Conservation (phyloP, 2,113 vertebrate genomes). For the Phyllostomus hastatus region DNA sequence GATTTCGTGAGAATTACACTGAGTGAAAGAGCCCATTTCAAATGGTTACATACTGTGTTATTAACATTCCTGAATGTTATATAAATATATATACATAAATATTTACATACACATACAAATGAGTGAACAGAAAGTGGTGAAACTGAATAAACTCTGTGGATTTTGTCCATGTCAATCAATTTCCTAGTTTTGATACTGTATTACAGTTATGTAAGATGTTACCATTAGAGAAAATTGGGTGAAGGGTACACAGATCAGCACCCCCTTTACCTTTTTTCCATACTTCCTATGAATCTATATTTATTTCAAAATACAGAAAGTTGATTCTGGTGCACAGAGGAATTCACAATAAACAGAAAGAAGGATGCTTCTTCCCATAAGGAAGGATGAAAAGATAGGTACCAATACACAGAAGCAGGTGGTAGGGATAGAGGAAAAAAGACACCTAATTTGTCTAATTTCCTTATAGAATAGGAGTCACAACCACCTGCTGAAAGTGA, state of each 20-base stretch:
- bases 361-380: neutral
- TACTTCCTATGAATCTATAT: neutral
- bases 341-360: neutral
- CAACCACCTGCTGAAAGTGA: neutral
- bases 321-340: neutral
- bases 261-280: neutral
- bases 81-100: neutral
- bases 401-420: neutral
- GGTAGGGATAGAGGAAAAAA: neutral
- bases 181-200: neutral
- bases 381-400: neutral
- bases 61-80: neutral
- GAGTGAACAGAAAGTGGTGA: neutral
- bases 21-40: neutral
- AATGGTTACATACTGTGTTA: neutral
- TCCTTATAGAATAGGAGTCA: neutral
- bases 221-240: neutral
- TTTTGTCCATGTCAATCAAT: neutral
- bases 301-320: neutral
- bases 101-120: neutral
- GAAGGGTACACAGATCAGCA: neutral
- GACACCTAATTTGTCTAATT: neutral
- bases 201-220: neutral
- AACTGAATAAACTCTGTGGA: neutral
- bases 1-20: neutral